Conservation (phyloP, 2,888 invertebrate species). For the Apoderus coryli region DNA sequence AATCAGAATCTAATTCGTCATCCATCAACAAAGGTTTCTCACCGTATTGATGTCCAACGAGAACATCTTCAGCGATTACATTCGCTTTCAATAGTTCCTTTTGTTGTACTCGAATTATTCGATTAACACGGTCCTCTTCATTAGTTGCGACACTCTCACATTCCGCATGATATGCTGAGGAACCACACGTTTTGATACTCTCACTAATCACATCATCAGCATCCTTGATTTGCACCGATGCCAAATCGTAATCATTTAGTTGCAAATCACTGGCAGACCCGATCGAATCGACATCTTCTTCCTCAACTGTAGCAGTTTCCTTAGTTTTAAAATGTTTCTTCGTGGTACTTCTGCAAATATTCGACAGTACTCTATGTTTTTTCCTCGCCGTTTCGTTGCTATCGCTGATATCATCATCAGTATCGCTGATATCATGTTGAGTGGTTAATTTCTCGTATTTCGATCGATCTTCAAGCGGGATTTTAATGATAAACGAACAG, state of each 20-base stretch:
- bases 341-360: conserved; percentile 32
- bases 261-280: conserved; percentile 58
- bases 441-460: conserved; percentile 62
- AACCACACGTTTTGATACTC: conserved; percentile 49
- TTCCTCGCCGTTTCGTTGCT: conserved; percentile 31
- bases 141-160: conserved; percentile 53
- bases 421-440: conserved; percentile 39
- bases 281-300: conserved; percentile 49
- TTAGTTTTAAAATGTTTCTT: conserved; percentile 24
- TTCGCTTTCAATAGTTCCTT: conserved; percentile 32
- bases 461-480: conserved; percentile 56
- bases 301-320: conserved; percentile 24
- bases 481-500: too few species aligned
- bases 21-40: conserved; percentile 60
- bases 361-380: conserved; percentile 37
- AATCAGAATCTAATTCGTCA: conserved; percentile 58
- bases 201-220: conserved; percentile 37
- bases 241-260: conserved; percentile 37
- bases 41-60: conserved; percentile 60
- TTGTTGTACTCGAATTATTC: conserved; percentile 35
- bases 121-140: conserved; percentile 40
- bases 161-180: conserved; percentile 57
- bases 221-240: conserved; percentile 32
- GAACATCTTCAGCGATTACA: conserved; percentile 34
- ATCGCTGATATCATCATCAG: conserved; percentile 36